phyloP scores from a whole-genome alignment of 2,797 vertebrate genomes.

The Acanthurus leucopareius region DNA sequence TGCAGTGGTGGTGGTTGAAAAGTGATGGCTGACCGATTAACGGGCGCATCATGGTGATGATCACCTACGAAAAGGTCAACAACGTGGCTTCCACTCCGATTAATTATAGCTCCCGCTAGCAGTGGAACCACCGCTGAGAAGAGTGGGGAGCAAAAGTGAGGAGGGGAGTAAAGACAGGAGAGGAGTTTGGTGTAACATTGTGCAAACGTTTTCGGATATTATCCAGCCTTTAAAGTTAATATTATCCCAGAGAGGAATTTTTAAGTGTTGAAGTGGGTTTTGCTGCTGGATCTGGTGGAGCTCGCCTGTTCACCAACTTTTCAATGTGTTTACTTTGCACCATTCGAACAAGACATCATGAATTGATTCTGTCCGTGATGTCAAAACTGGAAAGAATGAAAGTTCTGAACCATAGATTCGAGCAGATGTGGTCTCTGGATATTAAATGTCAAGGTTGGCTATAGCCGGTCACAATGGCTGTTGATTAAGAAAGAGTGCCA shows the following conservation, averaged over 20 bases:
- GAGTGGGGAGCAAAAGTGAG: constrained; percentile 30
- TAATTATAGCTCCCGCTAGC: constrained; percentile 85
- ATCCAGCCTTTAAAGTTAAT: constrained; percentile 15
- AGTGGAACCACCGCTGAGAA: constrained; percentile 64
- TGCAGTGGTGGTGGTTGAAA: constrained; percentile 75
- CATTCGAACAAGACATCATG: background rate
- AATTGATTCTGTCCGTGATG: constrained; percentile 9
- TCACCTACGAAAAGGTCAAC: constrained; percentile 89
- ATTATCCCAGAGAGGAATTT: constrained; percentile 11
- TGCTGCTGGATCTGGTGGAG: background rate
- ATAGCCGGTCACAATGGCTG: background rate
- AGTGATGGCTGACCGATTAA: constrained; percentile 87
- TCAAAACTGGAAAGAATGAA: background rate
- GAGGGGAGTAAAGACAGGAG: constrained; percentile 10
- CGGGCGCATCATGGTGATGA: constrained; percentile 78
- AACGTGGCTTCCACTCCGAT: constrained; percentile 82
- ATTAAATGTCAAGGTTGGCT: background rate
- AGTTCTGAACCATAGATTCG: background rate
- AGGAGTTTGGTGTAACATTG: constrained; percentile 16
- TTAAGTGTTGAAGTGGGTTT: constrained; percentile 3
- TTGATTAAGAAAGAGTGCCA: constrained; percentile 2
- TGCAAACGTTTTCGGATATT: constrained; percentile 23
- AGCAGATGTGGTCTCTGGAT: background rate
- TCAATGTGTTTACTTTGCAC: background rate
- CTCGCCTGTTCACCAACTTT: constrained; percentile 8